These are phyloP conservation scores for Drosophila sproati DNA, from an alignment of 1,140 invertebrate species.

Conservation along the genomic window DNA sequence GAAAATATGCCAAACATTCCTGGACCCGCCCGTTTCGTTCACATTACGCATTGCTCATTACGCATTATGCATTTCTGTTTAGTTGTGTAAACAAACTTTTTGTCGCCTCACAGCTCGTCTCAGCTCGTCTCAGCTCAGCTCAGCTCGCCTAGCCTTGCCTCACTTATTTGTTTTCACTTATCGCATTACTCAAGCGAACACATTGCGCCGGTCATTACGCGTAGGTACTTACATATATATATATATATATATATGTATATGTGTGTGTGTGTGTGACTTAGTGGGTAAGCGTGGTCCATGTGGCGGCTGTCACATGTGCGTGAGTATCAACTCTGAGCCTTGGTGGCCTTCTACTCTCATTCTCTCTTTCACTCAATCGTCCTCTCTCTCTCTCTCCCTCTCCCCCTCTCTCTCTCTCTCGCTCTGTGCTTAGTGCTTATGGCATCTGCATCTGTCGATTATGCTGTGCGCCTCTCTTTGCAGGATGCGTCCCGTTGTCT, in stretches of 20 bases:
- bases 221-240: conserved; percentile 22
- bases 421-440: not conserved
- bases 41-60: conserved; percentile 64
- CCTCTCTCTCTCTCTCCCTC: too few relatives aligned
- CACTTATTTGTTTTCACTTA: conserved; percentile 78
- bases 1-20: conserved; percentile 46
- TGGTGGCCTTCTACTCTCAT: conserved; percentile 31
- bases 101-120: conserved; percentile 52
- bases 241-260: not conserved
- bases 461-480: conserved; percentile 37
- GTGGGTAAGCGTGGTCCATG: not conserved
- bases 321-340: conserved; percentile 24
- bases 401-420: too few relatives aligned
- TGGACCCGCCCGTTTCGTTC: conserved; percentile 19
- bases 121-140: too few relatives aligned
- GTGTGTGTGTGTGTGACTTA: not conserved
- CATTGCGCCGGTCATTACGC: conserved; percentile 46
- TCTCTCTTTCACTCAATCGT: too few relatives aligned
- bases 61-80: conserved; percentile 51
- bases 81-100: conserved; percentile 66
- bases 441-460: conserved; percentile 70
- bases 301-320: conserved; percentile 17
- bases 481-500: conserved; percentile 38
- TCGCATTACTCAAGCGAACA: conserved; percentile 64
- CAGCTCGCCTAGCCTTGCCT: conserved; percentile 17